Evolutionary conservation across 2,888 invertebrate genomes (phyloP), one percentile per base, ranked within the genome.

Genomic region (Nemurella pictetii): DNA sequence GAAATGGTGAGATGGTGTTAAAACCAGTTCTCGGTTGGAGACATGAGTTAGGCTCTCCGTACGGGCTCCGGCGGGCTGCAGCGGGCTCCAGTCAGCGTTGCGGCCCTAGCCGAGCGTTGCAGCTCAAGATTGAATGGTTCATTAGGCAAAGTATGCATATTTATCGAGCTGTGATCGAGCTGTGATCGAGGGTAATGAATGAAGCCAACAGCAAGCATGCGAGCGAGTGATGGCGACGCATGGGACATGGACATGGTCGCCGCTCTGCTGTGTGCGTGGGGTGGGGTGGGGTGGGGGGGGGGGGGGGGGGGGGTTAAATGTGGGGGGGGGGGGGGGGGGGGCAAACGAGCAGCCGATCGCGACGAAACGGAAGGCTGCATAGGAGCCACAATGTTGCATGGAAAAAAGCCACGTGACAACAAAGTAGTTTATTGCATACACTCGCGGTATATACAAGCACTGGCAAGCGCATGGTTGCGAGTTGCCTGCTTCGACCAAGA

Each of bases 1-100:
- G 78, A 78, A 78, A 78, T 55, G 55, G 55, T 55, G 55, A 55
- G 55, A 78, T 78, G 78, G 78, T 78, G 78, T 78, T 28, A 78
- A 78, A 78, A 55, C 55, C 55, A 55, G 55, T 55, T 55, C 55
- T 55, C 12, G 9, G 55, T 55, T 55, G 9, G 15, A 55, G 55
- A 55, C 55, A 20, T 55, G 15, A 55, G 55, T 55, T 15, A 55
- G 55, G 5, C 55, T 55, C 55, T 55, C 20, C n/a, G n/a, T n/a
- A n/a, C n/a, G n/a, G n/a, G n/a, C n/a, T n/a, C n/a, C n/a, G n/a
- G n/a, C n/a, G n/a, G n/a, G 55, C 55, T 55, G 12, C n/a, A n/a
- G n/a, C n/a, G n/a, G n/a, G n/a, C n/a, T n/a, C n/a, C n/a, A n/a
- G n/a, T n/a, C n/a, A n/a, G 55, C 55, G 9, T 2, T n/a, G n/a